Conservation (phyloP, 2,888 invertebrate genomes). For the Nephrotoma flavescens region DNA sequence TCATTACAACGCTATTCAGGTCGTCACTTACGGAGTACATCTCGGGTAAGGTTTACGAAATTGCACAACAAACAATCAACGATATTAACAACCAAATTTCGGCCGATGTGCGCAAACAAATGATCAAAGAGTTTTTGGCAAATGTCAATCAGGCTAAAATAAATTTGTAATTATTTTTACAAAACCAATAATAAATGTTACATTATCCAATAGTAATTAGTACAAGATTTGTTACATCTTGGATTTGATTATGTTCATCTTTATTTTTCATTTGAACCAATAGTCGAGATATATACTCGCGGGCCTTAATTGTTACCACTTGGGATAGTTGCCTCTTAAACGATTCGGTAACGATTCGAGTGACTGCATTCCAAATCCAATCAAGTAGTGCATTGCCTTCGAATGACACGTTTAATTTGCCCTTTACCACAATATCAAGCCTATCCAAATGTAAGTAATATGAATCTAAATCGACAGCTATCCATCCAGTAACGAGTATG, state of each 20-base stretch:
- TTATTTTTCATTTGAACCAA: neutral
- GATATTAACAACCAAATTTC: conserved; percentile 9
- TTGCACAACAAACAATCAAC: conserved; percentile 9
- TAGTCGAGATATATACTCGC: neutral
- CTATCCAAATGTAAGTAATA: neutral
- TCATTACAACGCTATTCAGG: conserved; percentile 12
- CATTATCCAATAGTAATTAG: neutral
- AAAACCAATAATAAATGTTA: neutral
- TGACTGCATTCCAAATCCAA: neutral
- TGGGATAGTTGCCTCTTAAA: neutral
- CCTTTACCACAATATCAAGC: neutral
- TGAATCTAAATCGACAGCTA: neutral
- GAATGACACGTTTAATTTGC: neutral
- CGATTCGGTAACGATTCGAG: neutral
- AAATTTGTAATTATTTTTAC: neutral
- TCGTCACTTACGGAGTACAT: conserved; percentile 11
- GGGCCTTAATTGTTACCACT: neutral
- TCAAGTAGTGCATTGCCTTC: neutral
- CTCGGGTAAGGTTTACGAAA: conserved; percentile 8
- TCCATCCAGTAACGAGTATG: neutral
- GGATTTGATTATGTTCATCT: neutral
- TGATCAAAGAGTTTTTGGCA: neutral
- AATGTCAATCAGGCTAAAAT: neutral
- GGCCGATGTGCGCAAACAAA: neutral
- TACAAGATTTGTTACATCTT: neutral